Percentiles rank a stretch among this genome's conserved stretches.
phyloP scores from a whole-genome alignment of 2,113 vertebrate genomes.

The Ginglymostoma cirratum region DNA sequence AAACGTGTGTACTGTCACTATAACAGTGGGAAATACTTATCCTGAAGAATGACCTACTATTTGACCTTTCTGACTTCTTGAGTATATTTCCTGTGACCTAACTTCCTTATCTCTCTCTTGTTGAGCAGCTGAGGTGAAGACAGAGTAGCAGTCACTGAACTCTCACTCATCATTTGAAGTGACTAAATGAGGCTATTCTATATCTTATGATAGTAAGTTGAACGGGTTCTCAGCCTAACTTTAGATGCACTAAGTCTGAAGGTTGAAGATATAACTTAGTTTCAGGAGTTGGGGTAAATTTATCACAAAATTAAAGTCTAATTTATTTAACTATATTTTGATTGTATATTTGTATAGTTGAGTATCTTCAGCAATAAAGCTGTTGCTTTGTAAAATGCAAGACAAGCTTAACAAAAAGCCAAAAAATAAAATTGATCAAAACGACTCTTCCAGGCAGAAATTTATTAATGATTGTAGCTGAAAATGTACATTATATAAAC shows the following conservation, averaged over 20 bases:
- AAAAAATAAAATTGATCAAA: background rate
- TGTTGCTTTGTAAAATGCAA: background rate
- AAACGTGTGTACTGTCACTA: background rate
- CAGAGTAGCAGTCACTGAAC: constrained; percentile 21
- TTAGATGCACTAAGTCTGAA: background rate
- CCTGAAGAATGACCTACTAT: constrained; percentile 10
- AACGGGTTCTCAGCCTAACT: background rate
- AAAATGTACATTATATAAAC: background rate
- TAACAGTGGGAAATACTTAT: constrained; percentile 23
- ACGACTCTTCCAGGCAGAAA: background rate
- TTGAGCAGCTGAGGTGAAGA: constrained; percentile 30
- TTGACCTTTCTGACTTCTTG: constrained; percentile 26
- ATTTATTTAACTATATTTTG: background rate
- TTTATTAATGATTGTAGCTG: background rate
- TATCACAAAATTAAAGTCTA: background rate
- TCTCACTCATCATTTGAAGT: constrained; percentile 30
- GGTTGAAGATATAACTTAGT: background rate
- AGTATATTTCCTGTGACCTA: constrained; percentile 33
- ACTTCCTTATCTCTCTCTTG: constrained; percentile 35
- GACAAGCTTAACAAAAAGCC: background rate
- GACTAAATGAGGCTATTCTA: constrained; percentile 11
- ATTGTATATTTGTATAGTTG: background rate
- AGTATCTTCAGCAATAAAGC: background rate
- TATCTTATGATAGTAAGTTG: constrained; percentile 9
- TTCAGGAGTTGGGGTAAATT: too few relatives aligned